Base-by-base conservation (phyloP, 2,888 invertebrate species). In the Tachina fera region DNA sequence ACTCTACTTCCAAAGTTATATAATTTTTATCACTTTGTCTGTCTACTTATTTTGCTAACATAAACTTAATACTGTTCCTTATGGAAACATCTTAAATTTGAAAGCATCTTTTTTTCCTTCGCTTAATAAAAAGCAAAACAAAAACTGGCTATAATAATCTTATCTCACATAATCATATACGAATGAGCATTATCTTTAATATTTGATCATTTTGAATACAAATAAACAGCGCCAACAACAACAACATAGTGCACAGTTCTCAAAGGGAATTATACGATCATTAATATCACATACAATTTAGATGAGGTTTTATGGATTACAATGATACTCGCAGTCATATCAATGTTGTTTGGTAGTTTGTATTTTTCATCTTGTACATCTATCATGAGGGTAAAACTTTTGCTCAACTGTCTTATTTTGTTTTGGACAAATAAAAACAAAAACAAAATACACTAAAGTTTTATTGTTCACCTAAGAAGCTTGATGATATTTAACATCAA, bases 231-330 rank as follows among this genome's bases (percentile, higher is more conserved):
- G 16, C 31, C 31, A 41, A 58, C 13, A 53, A 45, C 11, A 68
- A 45, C 14, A 47, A 47, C 19, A 22, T 53, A 10, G 45, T 47
- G 11, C 11, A 31, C 1, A 68, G 22, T 49, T 19, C 22, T 65
- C 47, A 65, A 63, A 67, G 58, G 60, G 51, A 68, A 67, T 81
- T 74, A 67, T 61, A 61, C 67, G 65, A 74, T 80, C 79, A 67
- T 74, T 74, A 74, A 74, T 65, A 72, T 80, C 79, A 19, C 79
- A 80, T 65, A 72, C 49, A 72, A 65, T 72, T 80, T 58, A 14
- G 45, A 61, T 53, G 31, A 22, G 31, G 51, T 70, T 78, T 61
- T 70, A 60, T 68, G 68, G 67, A 58, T 77, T 60, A 68, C 75
- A 47, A 2, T 68, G 49, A 51, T 78, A 61, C 41, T 77, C 41